A percentile compares a stretch with the other conserved stretches of the same genome.
These are phyloP conservation scores for Caloenas nicobarica DNA, from an alignment of 2,113 vertebrate genomes.

Conservation along the genomic window DNA sequence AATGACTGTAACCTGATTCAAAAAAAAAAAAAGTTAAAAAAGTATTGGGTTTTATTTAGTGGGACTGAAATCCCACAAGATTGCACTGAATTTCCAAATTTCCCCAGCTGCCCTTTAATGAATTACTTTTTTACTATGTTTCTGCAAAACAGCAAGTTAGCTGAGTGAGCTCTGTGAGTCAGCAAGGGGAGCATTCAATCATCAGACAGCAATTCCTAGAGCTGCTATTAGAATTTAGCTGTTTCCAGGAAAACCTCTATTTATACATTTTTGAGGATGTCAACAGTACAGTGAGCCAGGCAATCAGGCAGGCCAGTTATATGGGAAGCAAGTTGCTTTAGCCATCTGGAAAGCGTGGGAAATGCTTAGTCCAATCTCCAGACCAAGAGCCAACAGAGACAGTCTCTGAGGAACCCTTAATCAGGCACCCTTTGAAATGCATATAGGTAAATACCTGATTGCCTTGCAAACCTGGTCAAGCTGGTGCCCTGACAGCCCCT, in stretches of 20 bases:
- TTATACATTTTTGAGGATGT: neutral
- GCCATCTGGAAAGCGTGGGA: neutral
- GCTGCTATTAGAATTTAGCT: neutral
- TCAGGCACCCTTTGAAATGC: neutral
- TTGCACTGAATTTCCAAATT: neutral
- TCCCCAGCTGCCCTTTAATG: neutral
- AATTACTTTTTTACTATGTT: neutral
- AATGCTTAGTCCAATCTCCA: neutral
- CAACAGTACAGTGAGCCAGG: neutral
- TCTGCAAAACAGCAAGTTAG: neutral
- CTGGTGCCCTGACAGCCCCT: neutral
- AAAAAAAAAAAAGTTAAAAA: neutral
- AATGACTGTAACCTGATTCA: neutral
- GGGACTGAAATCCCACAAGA: neutral
- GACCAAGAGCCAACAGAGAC: neutral
- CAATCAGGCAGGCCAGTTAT: neutral
- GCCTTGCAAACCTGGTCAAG: neutral
- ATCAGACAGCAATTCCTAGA: neutral
- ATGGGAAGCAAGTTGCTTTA: accelerated
- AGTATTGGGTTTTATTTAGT: neutral
- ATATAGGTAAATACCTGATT: neutral
- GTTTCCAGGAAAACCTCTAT: neutral
- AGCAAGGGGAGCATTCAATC: neutral
- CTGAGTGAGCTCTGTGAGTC: neutral
- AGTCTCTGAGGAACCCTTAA: neutral